phyloP scores from a whole-genome alignment of 1,140 invertebrate species.

The Drosophila simulans region DNA sequence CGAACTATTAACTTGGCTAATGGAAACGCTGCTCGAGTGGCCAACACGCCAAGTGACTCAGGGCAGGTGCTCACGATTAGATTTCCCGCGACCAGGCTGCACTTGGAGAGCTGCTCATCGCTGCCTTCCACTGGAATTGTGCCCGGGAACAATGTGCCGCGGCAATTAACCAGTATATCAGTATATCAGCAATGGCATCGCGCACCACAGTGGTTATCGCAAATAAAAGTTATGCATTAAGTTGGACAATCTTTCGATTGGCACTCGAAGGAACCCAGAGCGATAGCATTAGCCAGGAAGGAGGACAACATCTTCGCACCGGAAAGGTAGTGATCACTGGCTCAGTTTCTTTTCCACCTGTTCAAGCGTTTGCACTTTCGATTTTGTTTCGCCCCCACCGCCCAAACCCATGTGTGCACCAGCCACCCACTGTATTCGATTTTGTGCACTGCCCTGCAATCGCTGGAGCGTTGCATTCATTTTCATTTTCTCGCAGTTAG shows the following conservation, averaged over 20 bases:
- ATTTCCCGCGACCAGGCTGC: slow-evolving; percentile 14
- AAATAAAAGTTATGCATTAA: background rate
- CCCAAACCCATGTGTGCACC: too few relatives aligned
- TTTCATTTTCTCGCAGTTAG: slow-evolving; percentile 45
- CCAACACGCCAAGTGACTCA: slow-evolving; percentile 25
- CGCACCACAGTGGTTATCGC: slow-evolving; percentile 30
- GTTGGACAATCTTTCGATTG: background rate
- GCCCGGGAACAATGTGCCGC: slow-evolving; percentile 30
- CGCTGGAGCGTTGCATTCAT: slow-evolving; percentile 50
- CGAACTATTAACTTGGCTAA: slow-evolving; percentile 28
- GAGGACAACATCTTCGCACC: background rate
- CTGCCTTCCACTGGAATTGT: background rate
- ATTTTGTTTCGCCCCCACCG: background rate
- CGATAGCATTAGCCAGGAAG: too few relatives aligned
- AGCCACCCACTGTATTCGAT: slow-evolving; percentile 17
- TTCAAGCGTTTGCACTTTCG: slow-evolving; percentile 15
- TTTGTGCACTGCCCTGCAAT: slow-evolving; percentile 44
- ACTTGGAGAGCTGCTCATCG: slow-evolving; percentile 19
- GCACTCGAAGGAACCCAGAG: too few relatives aligned
- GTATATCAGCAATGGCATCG: slow-evolving; percentile 37
- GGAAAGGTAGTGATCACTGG: too few relatives aligned
- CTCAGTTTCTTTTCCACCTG: too few relatives aligned
- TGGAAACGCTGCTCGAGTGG: background rate
- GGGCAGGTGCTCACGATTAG: slow-evolving; percentile 38
- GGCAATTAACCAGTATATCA: slow-evolving; percentile 36